A percentile compares a stretch with the other conserved stretches of the same genome.
These are phyloP conservation scores for Actinostola sp. DNA, from an alignment of 92 coral and sea anemone species.

Conservation along the genomic window DNA sequence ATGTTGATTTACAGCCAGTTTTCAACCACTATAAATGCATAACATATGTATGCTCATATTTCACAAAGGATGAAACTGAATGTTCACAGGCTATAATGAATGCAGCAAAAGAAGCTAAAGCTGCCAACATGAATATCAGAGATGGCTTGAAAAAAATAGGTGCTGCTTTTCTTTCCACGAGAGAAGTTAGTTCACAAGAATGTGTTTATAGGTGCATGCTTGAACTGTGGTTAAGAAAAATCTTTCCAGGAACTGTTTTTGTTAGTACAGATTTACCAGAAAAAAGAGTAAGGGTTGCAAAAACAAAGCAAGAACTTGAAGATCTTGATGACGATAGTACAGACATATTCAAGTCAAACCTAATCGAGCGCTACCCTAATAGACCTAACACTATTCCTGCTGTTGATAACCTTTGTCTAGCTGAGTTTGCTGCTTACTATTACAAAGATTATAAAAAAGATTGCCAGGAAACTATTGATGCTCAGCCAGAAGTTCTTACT, in stretches of 20 bases:
- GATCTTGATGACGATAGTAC: conserved; percentile 61
- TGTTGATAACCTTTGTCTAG: conserved; percentile 41
- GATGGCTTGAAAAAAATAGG: conserved; percentile 51
- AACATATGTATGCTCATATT: conserved; percentile 35
- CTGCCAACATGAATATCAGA: conserved; percentile 13
- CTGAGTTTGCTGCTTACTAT: conserved; percentile 74
- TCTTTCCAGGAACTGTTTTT: conserved; percentile 65
- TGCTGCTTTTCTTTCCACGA: conserved; percentile 60
- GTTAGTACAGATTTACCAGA: conserved; percentile 49
- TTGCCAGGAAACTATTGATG: conserved; percentile 39
- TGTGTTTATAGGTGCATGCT: conserved; percentile 62
- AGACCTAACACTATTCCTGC: conserved; percentile 32
- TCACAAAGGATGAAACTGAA: conserved; percentile 46
- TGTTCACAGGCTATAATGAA: no score
- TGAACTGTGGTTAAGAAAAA: conserved; percentile 66
- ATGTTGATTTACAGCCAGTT: no score
- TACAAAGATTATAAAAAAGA: conserved; percentile 56
- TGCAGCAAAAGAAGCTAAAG: no score
- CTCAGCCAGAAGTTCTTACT: conserved; percentile 63
- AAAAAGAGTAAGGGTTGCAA: no score
- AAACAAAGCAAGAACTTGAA: no score
- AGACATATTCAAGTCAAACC: conserved; percentile 48
- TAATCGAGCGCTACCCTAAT: conserved; percentile 29
- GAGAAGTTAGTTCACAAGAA: conserved; percentile 68
- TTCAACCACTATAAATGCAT: no score